Base-by-base conservation (phyloP, 2,797 vertebrate species). In the Clarias platycephalus region DNA sequence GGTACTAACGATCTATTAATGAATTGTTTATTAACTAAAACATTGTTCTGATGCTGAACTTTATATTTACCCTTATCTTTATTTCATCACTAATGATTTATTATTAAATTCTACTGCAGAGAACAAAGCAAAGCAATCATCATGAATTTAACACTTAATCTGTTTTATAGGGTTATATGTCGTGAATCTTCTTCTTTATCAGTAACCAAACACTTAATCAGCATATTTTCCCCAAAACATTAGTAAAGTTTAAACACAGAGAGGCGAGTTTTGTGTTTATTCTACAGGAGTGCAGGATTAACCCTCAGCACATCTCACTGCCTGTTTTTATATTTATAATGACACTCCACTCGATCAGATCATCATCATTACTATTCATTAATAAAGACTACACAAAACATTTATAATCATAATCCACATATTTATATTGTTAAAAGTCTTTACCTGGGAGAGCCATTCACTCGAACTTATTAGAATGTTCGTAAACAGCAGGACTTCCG, bases 381-480 rank as follows among this genome's bases (percentile, higher is more conserved):
- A 58, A 34, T 37, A 13, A 4, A 58, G 1, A 9, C 7, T 18
- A 28, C 18, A 55, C 1, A 57, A 22, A 76, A 24, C 55, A 34
- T 1, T 4, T 31, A 20, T 28, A 57, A 2, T 22, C 10, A 58
- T 58, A 22, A 76, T 20, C 15, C 3, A 57, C 4, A 34, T 1
- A 24, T 55, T 16, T 16, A 72, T 26, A 12, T 5, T 2, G 20
- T 31, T 9, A 1, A 12, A 58, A 34, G 12, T 16, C 55, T 57
- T 22, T 34, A 85, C 84, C 84, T 67, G 84, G 84, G 16, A 81
- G 40, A 67, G 84, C 84, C 84, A 85, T 85, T 55, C 18, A n/a
- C 63, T 15, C 40, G n/a, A 86, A 82, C 40, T 13, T 40, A 74
- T 22, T 57, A 2, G n/a, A 67, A 53, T 22, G 2, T 20, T 82